A percentile compares a stretch with the other conserved stretches of the same genome.
Conservation (phyloP, 2,888 invertebrate species). For the Nycteola revayana region DNA sequence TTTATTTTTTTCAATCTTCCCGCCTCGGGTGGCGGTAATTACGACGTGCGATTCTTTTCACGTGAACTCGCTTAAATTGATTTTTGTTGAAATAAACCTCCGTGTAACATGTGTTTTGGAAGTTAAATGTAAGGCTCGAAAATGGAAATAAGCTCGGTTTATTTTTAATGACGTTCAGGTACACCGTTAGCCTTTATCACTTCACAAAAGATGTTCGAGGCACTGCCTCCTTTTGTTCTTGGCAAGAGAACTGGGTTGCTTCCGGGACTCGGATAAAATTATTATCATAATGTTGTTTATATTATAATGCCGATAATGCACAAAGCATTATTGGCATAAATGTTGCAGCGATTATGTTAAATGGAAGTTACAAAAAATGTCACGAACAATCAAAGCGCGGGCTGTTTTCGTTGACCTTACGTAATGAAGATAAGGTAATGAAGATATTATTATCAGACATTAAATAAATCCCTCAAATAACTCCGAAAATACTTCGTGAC, state of each 20-base stretch:
- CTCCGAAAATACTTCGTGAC: slow-evolving; percentile 22
- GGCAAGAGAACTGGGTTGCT: no score
- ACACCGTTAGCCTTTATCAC: slow-evolving; percentile 14
- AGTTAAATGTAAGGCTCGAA: no score
- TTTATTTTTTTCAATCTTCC: slow-evolving; percentile 38
- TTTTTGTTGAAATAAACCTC: slow-evolving; percentile 23
- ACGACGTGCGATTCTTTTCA: slow-evolving; percentile 31
- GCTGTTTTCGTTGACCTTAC: no score
- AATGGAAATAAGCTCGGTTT: slow-evolving; percentile 11
- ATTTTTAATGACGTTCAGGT: slow-evolving; percentile 18
- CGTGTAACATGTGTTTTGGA: background rate
- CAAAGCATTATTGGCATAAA: no score
- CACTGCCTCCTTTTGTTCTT: background rate
- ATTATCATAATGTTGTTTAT: background rate
- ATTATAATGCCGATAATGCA: no score
- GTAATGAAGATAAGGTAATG: no score
- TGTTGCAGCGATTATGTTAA: no score
- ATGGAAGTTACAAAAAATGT: no score
- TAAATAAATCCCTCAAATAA: slow-evolving; percentile 18
- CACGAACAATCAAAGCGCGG: no score
- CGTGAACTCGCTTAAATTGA: slow-evolving; percentile 32
- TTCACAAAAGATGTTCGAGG: slow-evolving; percentile 14
- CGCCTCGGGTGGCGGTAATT: slow-evolving; percentile 40
- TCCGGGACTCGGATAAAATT: no score
- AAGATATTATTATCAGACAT: slow-evolving; percentile 37